A percentile compares a stretch with the other conserved stretches of the same genome.
phyloP scores from a whole-genome alignment of 2,113 vertebrate genomes.

The Jacana jacana region DNA sequence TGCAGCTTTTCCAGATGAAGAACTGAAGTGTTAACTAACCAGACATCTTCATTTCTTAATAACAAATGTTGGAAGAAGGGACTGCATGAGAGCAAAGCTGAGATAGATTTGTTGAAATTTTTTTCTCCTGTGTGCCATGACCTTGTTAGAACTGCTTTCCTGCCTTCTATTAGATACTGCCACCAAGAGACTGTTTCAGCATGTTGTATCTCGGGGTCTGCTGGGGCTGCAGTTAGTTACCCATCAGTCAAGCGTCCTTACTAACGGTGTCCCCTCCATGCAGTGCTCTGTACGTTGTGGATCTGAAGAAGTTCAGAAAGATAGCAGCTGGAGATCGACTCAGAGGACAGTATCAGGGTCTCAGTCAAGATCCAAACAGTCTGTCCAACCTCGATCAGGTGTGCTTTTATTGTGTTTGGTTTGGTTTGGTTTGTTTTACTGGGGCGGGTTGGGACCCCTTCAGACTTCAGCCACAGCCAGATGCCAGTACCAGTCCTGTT shows the following conservation, averaged over 20 bases:
- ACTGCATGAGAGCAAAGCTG: not conserved
- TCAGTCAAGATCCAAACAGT: slow-evolving; percentile 98
- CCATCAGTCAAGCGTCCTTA: not conserved
- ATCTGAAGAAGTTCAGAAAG: slow-evolving; percentile 97
- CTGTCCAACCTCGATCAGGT: slow-evolving; percentile 98
- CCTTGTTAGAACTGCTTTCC: not conserved
- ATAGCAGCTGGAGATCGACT: slow-evolving; percentile 97
- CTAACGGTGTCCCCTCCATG: slow-evolving; percentile 25
- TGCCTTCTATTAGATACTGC: not conserved
- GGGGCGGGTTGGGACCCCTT: not conserved
- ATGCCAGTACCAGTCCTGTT: not conserved
- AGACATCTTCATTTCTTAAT: slow-evolving; percentile 3
- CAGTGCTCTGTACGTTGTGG: slow-evolving; percentile 95
- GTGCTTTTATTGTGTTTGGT: not conserved
- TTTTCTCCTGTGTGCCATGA: not conserved
- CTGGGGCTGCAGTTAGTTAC: not conserved
- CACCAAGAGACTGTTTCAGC: not conserved
- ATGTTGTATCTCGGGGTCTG: not conserved
- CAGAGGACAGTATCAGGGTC: slow-evolving; percentile 94
- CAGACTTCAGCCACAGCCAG: not conserved
- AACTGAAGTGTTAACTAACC: not conserved
- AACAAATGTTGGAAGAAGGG: not conserved
- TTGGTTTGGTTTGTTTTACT: not conserved
- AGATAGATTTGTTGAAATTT: not conserved
- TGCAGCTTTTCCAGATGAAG: not conserved